These are phyloP conservation scores for Zalophus californianus DNA, from an alignment of 2,797 vertebrate genomes.

Conservation along the genomic window DNA sequence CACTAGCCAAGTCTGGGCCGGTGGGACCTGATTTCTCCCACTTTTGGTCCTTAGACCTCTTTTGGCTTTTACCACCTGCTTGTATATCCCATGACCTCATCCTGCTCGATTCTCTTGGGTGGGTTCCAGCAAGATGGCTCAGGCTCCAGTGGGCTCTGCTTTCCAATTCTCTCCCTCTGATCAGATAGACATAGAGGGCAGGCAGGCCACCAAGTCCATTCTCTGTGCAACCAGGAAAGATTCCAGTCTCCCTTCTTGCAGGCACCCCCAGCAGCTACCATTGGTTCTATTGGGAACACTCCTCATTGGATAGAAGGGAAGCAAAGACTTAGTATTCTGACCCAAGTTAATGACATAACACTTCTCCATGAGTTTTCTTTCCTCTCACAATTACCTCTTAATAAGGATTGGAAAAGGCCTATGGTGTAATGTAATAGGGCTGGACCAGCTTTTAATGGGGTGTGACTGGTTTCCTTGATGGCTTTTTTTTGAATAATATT, in stretches of 20 bases:
- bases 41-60: neutral
- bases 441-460: neutral
- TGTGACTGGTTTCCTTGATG: slow-evolving; percentile 13
- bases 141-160: neutral
- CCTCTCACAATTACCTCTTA: neutral
- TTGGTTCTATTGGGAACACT: neutral
- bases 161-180: neutral
- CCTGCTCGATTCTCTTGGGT: neutral
- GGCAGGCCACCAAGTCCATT: neutral
- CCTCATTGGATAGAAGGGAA: neutral
- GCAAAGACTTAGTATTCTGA: neutral
- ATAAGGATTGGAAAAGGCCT: neutral
- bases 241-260: neutral
- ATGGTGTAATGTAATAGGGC: neutral
- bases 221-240: neutral
- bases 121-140: neutral
- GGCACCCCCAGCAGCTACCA: neutral
- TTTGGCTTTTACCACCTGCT: neutral
- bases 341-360: neutral
- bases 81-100: neutral
- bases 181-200: neutral
- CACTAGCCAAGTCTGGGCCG: neutral
- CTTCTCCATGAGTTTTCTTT: neutral
- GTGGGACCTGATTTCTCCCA: neutral
- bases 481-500: neutral